phyloP scores from a whole-genome alignment of 2,113 vertebrate species.

The Circaetus cinerascens region DNA sequence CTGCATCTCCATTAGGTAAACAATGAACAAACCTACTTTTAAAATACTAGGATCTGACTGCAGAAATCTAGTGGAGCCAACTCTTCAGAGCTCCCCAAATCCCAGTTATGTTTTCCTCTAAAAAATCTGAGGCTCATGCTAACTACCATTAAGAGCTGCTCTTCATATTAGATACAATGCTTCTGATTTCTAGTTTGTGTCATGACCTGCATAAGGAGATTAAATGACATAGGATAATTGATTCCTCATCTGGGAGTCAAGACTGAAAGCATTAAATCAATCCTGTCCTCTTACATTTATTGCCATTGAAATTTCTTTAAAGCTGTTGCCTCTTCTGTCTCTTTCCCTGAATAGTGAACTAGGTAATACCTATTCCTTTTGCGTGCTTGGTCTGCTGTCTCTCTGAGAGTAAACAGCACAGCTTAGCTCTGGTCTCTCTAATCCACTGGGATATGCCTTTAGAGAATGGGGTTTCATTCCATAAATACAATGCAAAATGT shows the following conservation, averaged over 20 bases:
- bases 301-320: constrained; percentile 2
- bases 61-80: not conserved
- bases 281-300: constrained; percentile 4
- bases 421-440: not conserved
- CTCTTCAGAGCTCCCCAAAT: not conserved
- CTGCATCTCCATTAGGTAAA: not conserved
- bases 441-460: not conserved
- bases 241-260: constrained; percentile 57
- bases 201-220: constrained; percentile 58
- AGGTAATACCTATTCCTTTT: not conserved
- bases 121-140: not conserved
- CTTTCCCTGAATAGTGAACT: not conserved
- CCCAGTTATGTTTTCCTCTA: not conserved
- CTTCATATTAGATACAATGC: not conserved
- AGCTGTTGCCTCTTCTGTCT: not conserved
- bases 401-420: not conserved
- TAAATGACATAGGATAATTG: constrained; percentile 53
- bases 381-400: not conserved
- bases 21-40: not conserved
- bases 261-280: constrained; percentile 49
- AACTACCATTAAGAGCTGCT: not conserved
- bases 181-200: constrained; percentile 37
- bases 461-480: not conserved
- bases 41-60: not conserved
- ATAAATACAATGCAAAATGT: not conserved